Evolutionary conservation across 2,888 invertebrate species (phyloP), one percentile per base, ranked within the genome.

Genomic region (Cheilosia variabilis): DNA sequence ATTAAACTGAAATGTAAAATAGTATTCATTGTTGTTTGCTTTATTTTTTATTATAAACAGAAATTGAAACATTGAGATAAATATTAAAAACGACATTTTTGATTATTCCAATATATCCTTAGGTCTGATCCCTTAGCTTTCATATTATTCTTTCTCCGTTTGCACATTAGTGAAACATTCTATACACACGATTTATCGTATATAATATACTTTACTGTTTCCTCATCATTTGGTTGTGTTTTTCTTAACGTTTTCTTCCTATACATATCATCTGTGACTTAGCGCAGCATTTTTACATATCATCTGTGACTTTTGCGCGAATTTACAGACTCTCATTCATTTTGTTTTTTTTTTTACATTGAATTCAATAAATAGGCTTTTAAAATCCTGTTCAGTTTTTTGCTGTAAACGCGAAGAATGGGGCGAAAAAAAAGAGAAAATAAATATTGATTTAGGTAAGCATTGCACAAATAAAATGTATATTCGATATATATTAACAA

Each of bases 401-500:
- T 41, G 53, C 47, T 69, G 71, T 45, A 65, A 72, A 78, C 24
- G 22, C 76, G 55, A 82, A 71, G 45, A 66, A 73, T 58, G 37
- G 37, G 13, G 1, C 13, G 45, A 60, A 52, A 31, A 31, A 68
- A 62, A 52, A 65, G 19, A 31, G 19, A 52, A 65, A 77, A 68
- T 50, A 52, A 58, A 53, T 77, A 47, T 69, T 27, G 50, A 58
- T 58, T 65, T 27, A 65, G 50, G 17, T 76, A 80, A 84, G 73
- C 73, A 79, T 79, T 79, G 79, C 79, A 84, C 69, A 65, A 65
- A 75, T 45, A 79, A 55, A 19, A 47, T 58, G 31, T 68, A 66
- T 79, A 78, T 77, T 71, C 58, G 57, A 68, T 69, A 79, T 68
- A 50, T 73, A 50, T 57, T 84, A 86, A 86, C 78, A 75, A 75